Evolutionary conservation across 2,797 vertebrate genomes (phyloP).

Genomic region (Remorina albescens): DNA sequence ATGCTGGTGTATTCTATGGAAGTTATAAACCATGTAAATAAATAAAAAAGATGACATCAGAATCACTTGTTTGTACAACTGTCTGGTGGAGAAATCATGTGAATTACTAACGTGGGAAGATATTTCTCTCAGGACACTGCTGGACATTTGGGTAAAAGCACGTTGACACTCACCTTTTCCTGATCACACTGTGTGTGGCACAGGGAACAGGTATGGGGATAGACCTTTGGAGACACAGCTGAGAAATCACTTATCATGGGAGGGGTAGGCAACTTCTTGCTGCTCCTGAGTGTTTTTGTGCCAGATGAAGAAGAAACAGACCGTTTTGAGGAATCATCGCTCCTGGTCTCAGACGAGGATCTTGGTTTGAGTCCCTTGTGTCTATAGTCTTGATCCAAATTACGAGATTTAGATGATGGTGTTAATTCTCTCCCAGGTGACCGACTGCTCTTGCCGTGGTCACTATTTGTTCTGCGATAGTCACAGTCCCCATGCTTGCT

Average conservation of each 20-base stretch:
- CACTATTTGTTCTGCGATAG: conserved; percentile 64
- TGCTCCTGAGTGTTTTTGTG: conserved; percentile 60
- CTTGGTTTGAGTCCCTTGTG: conserved; percentile 51
- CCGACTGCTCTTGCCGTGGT: conserved; percentile 58
- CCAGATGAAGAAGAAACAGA: conserved; percentile 62
- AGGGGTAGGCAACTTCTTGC: conserved; percentile 89
- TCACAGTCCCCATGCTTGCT: conserved; percentile 74
- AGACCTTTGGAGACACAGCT: conserved; percentile 90
- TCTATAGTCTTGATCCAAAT: conserved; percentile 74
- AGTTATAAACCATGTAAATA: background rate
- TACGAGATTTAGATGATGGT: conserved; percentile 61
- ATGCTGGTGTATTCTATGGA: background rate
- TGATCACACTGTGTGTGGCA: conserved; percentile 94
- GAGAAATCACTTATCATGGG: conserved; percentile 96
- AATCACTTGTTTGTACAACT: conserved; percentile 20
- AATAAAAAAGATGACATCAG: background rate
- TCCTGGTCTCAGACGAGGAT: conserved; percentile 62
- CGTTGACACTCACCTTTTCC: conserved; percentile 90
- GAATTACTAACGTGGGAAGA: conserved; percentile 15
- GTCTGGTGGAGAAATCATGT: conserved; percentile 21
- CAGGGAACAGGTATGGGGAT: conserved; percentile 95
- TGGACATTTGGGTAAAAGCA: conserved; percentile 40
- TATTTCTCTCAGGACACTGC: conserved; percentile 32
- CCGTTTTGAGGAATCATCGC: conserved; percentile 56
- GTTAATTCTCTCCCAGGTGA: conserved; percentile 66